These are phyloP conservation scores for Zaprionus ghesquierei DNA, from an alignment of 1,140 invertebrate species.

Conservation along the genomic window DNA sequence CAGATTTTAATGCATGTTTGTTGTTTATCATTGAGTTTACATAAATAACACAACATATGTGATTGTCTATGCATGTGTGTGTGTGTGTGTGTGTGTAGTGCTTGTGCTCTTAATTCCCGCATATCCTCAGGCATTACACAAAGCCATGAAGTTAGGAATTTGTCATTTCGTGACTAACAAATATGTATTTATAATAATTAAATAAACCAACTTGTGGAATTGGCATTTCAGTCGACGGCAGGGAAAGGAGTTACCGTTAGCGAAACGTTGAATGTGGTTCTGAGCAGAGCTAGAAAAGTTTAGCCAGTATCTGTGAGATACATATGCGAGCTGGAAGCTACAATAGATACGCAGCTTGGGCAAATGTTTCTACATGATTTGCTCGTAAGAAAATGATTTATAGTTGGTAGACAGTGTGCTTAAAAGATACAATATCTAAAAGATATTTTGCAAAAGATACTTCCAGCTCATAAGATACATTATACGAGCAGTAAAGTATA, in stretches of 20 bases:
- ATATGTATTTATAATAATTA: conserved; percentile 4
- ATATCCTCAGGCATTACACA: conserved; percentile 13
- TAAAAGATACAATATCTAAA: no score
- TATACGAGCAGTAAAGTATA: no score
- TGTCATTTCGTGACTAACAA: conserved; percentile 7
- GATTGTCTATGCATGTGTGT: background rate
- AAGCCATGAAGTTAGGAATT: conserved; percentile 30
- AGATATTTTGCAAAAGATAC: no score
- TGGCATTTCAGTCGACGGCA: background rate
- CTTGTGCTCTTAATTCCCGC: conserved; percentile 12
- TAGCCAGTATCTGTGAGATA: background rate
- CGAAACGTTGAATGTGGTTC: background rate
- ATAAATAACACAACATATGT: conserved; percentile 36
- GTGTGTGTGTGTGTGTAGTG: background rate
- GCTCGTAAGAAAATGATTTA: no score
- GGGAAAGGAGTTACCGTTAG: background rate
- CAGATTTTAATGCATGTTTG: conserved; percentile 63
- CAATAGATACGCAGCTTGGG: background rate
- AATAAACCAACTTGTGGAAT: background rate
- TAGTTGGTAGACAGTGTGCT: no score
- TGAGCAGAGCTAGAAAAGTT: background rate
- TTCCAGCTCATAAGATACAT: background rate
- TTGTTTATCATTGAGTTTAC: conserved; percentile 61
- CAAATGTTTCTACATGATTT: background rate
- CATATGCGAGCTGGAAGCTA: no score